phyloP scores from a whole-genome alignment of 2,888 invertebrate species.

The Hirtodrosophila trivittata region DNA sequence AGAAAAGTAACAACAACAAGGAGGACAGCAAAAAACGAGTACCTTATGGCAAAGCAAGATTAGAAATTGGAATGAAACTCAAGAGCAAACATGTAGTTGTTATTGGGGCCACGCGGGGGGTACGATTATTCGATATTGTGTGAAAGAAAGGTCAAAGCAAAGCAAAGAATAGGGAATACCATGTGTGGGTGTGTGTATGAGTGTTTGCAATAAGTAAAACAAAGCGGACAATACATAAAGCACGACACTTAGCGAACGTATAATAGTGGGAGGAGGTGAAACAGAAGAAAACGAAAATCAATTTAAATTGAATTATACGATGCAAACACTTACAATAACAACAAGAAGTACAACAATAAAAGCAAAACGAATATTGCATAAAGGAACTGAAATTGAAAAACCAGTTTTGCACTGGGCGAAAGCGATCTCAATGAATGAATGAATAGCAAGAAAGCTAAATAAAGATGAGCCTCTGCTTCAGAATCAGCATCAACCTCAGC shows the following conservation, averaged over 20 bases:
- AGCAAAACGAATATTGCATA: constrained; percentile 44
- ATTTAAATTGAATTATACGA: constrained; percentile 74
- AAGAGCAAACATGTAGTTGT: constrained; percentile 27
- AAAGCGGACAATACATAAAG: constrained; percentile 36
- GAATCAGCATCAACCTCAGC: not conserved
- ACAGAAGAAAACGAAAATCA: constrained; percentile 54
- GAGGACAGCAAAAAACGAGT: too few relatives aligned
- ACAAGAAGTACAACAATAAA: too few relatives aligned
- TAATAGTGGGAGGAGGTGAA: not conserved
- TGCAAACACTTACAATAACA: constrained; percentile 40
- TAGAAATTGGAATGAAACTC: constrained; percentile 32
- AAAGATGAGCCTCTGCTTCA: constrained; percentile 56
- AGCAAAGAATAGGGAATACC: constrained; percentile 36
- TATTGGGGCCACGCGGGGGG: constrained; percentile 10
- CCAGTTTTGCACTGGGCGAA: constrained; percentile 46
- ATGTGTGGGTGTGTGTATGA: not conserved
- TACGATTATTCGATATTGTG: constrained; percentile 17
- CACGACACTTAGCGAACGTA: constrained; percentile 34
- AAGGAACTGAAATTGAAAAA: constrained; percentile 46
- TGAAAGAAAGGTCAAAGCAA: constrained; percentile 49
- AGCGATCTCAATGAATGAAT: constrained; percentile 57
- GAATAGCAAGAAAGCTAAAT: constrained; percentile 62
- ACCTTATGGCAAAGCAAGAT: constrained; percentile 29
- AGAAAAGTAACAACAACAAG: constrained; percentile 17
- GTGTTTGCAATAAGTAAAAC: constrained; percentile 32